phyloP scores from a whole-genome alignment of 37 sponge, comb jelly and placozoan genomes.

The Ephydatia muelleri region DNA sequence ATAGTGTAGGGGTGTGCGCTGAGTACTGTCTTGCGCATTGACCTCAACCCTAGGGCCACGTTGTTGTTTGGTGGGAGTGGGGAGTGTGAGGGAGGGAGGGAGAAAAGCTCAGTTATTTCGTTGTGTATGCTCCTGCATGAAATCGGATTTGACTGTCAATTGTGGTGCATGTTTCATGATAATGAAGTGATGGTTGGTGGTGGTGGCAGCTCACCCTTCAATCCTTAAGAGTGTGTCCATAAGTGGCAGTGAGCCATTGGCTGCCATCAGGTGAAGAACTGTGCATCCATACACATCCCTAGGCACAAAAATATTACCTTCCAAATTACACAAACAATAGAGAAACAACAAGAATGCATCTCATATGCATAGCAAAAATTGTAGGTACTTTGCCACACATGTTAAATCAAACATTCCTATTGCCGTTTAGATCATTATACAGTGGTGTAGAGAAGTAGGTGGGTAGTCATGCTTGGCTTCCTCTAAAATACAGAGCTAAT shows the following conservation, averaged over 20 bases:
- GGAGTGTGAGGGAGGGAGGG: neutral
- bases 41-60: slow-evolving; percentile 46
- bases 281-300: slow-evolving; percentile 72
- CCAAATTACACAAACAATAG: neutral
- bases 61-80: neutral
- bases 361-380: neutral
- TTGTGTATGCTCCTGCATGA: too few species aligned
- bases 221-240: slow-evolving; percentile 50
- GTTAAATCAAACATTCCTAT: neutral
- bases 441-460: neutral
- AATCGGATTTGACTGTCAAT: too few species aligned
- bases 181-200: neutral
- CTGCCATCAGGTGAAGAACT: slow-evolving; percentile 67
- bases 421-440: neutral
- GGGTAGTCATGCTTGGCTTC: neutral
- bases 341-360: neutral
- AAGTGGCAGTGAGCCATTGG: slow-evolving; percentile 44
- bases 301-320: neutral
- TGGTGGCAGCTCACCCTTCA: slow-evolving; percentile 27
- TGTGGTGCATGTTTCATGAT: too few species aligned
- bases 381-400: neutral
- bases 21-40: slow-evolving; percentile 45
- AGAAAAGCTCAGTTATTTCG: too few species aligned
- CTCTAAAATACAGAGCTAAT: neutral
- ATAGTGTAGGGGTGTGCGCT: slow-evolving; percentile 70